Base-by-base conservation (phyloP, 2,113 vertebrate species). In the Glaucidium brasilianum region DNA sequence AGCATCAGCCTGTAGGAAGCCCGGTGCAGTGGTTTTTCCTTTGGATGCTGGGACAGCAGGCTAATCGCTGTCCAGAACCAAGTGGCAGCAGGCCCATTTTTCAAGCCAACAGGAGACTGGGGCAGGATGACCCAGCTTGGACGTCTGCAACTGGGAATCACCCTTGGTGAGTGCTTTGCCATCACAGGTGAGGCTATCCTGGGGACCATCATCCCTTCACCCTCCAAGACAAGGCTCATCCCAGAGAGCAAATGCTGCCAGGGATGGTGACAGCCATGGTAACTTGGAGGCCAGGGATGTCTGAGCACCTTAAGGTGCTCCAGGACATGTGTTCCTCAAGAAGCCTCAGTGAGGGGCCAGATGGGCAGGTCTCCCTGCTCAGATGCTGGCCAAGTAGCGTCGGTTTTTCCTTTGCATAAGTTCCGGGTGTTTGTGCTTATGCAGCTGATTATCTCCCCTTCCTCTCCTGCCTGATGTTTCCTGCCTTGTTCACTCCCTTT, bases 381-480 rank as follows among this genome's bases (percentile, higher is more conserved):
- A n/a, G 27, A 35, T 3, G 6, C 64, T 76, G 91, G 73, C 91
- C 76, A 60, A 75, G 34, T 6, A 19, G 9, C 64, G 80, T 53
- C 0, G 6, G 56, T 79, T 97, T 95, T 94, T 94, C 89, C 88
- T 75, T 66, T 78, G 73, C 92, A 82, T 9, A 20, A 53, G 66
- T 87, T 95, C 86, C 11, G 20, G 63, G 60, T 35, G 80, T 95
- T 96, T 87, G 80, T 90, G 81, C 35, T 97, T 58, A 12, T 7
- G 34, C 47, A 68, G 77, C 81, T 91, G 76, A 75, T 94, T 87
- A 95, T 92, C 95, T 96, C 83, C 88, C 62, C 0, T 97, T 97
- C 97, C 96, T 95, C 86, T 58, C 62, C 89, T 56, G 86, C 64
- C 89, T 78, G 97, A 78, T 94, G 91, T 94, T 95, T 97, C 96